phyloP scores from a whole-genome alignment of 2,113 vertebrate species.

The Onychostruthus taczanowskii region DNA sequence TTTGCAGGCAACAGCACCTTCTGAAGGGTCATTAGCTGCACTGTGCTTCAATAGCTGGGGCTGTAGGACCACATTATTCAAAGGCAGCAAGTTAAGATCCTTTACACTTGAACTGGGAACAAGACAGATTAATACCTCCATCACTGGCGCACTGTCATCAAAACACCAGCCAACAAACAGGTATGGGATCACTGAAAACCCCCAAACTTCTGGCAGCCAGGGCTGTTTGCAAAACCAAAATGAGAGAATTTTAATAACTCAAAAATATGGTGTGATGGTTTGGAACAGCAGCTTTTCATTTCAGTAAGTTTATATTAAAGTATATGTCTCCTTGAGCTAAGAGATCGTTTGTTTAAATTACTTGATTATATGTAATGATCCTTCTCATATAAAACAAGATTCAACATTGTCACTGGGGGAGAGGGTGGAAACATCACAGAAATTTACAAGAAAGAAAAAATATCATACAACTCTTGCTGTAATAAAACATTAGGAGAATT shows the following conservation, averaged over 20 bases:
- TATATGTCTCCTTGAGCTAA: conserved; percentile 30
- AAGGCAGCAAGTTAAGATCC: background rate
- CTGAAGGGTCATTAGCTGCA: background rate
- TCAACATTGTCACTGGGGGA: conserved; percentile 63
- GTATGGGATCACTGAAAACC: background rate
- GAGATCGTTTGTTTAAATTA: conserved; percentile 71
- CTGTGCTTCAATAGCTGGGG: background rate
- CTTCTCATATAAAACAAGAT: conserved; percentile 73
- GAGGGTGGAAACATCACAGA: background rate
- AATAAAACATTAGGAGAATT: conserved; percentile 61
- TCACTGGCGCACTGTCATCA: background rate
- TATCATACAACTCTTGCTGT: conserved; percentile 41
- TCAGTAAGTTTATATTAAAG: background rate
- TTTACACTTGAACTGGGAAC: background rate
- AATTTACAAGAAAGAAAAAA: conserved; percentile 69
- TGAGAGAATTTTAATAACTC: background rate
- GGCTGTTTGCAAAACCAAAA: background rate
- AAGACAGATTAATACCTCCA: background rate
- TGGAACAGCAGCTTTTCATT: conserved; percentile 28
- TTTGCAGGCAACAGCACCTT: background rate
- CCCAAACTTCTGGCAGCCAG: background rate
- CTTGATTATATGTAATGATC: conserved; percentile 63
- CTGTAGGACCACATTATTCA: background rate
- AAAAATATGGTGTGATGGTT: background rate
- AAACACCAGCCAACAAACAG: background rate